A percentile compares a stretch with the other conserved stretches of the same genome.
Evolutionary conservation across 2,888 invertebrate genomes (phyloP).

Genomic region (Sinohyriopsis cumingii): DNA sequence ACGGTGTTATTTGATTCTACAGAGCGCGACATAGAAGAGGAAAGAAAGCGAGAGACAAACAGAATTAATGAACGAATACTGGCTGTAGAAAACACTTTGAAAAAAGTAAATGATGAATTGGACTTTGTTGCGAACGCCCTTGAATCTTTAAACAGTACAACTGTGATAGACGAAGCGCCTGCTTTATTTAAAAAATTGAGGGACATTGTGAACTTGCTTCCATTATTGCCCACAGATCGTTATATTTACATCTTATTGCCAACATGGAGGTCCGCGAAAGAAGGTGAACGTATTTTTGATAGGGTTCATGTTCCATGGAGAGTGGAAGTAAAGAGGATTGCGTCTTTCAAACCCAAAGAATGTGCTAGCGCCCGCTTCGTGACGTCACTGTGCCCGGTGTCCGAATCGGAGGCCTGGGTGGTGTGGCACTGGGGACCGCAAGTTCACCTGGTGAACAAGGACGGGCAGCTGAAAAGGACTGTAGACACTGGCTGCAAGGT

Average conservation of each 20-base stretch:
- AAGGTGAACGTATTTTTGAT: conserved; percentile 21
- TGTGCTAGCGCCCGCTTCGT: conserved; percentile 33
- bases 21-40: conserved; percentile 23
- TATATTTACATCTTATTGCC: conserved; percentile 22
- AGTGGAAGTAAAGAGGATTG: conserved; percentile 32
- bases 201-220: conserved; percentile 14
- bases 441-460: conserved; percentile 29
- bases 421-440: conserved; percentile 39
- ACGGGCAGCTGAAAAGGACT: conserved; percentile 23
- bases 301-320: conserved; percentile 31
- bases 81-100: conserved; percentile 26
- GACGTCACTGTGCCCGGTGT: conserved; percentile 30
- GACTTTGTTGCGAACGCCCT: conserved; percentile 16
- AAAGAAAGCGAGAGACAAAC: conserved; percentile 22
- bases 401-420: conserved; percentile 29
- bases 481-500: conserved; percentile 31
- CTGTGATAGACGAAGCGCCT: conserved; percentile 14
- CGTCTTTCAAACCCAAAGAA: conserved; percentile 31
- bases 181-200: conserved; percentile 7
- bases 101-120: conserved; percentile 17
- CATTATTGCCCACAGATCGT: conserved; percentile 21
- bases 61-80: conserved; percentile 23
- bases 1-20: conserved; percentile 10
- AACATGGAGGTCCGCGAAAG: conserved; percentile 9
- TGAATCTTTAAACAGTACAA: conserved; percentile 16